These are phyloP conservation scores for Chesias legatella DNA, from an alignment of 2,888 invertebrate species.

Conservation along the genomic window DNA sequence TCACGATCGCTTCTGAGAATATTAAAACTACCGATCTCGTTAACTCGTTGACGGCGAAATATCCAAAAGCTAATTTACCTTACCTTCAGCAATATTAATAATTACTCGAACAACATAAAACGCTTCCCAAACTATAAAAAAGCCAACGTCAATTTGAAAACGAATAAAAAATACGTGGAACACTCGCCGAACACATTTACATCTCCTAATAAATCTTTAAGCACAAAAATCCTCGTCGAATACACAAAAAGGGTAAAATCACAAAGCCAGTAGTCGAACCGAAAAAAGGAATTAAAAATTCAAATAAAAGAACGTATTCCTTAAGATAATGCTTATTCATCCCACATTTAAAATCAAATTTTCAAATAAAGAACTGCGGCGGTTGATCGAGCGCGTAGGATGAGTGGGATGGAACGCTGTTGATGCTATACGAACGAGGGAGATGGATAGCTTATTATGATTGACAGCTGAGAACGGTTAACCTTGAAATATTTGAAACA, in stretches of 20 bases:
- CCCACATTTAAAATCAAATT: conserved; percentile 80
- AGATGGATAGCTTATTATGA: conserved; percentile 77
- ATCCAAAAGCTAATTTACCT: conserved; percentile 27
- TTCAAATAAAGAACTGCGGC: conserved; percentile 76
- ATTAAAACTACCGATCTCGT: conserved; percentile 9
- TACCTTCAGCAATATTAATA: conserved; percentile 38
- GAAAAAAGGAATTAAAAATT: conserved; percentile 76
- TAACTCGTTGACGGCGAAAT: conserved; percentile 18
- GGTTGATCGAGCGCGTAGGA: conserved; percentile 65
- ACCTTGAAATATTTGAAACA: conserved; percentile 81
- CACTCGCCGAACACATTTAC: conserved; percentile 57
- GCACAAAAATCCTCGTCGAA: conserved; percentile 51
- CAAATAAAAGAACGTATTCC: conserved; percentile 77
- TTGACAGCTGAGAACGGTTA: conserved; percentile 81
- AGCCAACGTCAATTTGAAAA: conserved; percentile 41
- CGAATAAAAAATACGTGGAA: conserved; percentile 41
- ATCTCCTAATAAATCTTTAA: conserved; percentile 67
- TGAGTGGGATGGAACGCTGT: conserved; percentile 50
- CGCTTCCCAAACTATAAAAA: conserved; percentile 43
- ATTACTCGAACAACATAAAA: conserved; percentile 38
- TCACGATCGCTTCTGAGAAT: conserved; percentile 3
- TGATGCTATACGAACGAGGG: conserved; percentile 55
- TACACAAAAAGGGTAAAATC: conserved; percentile 58
- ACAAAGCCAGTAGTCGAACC: conserved; percentile 64
- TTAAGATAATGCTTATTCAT: conserved; percentile 80